Evolutionary conservation across 1,140 invertebrate species (phyloP), one percentile per base, ranked within the genome.

Genomic region (Oncopeltus fasciatus): DNA sequence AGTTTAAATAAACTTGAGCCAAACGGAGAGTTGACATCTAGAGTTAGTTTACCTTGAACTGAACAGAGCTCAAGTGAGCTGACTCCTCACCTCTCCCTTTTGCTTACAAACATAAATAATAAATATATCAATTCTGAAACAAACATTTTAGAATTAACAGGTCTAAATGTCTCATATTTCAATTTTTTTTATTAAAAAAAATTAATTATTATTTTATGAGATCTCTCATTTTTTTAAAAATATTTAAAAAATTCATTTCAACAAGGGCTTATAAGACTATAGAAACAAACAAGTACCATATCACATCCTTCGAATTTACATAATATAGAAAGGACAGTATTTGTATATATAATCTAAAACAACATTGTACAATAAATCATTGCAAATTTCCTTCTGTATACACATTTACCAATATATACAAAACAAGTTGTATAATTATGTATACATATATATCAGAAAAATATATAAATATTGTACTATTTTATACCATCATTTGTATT

Each of bases 161-260:
- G 49, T 53, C 49, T 53, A 53, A 53, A 26, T 20, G 49, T 24
- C 49, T 53, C 49, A n/a, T 38, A 5, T 38, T 14, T 38, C 31
- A 8, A 8, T 38, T 38, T 38, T 38, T 38, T 38, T 5, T 38
- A 38, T 38, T 38, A n/a, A n/a, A n/a, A n/a, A n/a, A n/a, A n/a
- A n/a, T n/a, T n/a, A n/a, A n/a, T n/a, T n/a, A n/a, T 53, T 53
- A 21, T 47, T 53, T 53, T 24, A 53, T 53, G 49, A 53, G 49
- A 53, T 53, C 49, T 53, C 49, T 53, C 49, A 53, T 53, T 53
- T 47, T n/a, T n/a, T n/a, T 53, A 24, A 53, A 53, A 53, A 53
- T 53, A 53, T 53, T 53, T 53, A 53, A 53, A 53, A 53, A 53
- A 53, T 53, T 53, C 49, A 53, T 53, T 24, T 53, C 26, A 53